These are phyloP conservation scores for Bovichtus variegatus DNA, from an alignment of 2,797 vertebrate genomes.

Conservation along the genomic window DNA sequence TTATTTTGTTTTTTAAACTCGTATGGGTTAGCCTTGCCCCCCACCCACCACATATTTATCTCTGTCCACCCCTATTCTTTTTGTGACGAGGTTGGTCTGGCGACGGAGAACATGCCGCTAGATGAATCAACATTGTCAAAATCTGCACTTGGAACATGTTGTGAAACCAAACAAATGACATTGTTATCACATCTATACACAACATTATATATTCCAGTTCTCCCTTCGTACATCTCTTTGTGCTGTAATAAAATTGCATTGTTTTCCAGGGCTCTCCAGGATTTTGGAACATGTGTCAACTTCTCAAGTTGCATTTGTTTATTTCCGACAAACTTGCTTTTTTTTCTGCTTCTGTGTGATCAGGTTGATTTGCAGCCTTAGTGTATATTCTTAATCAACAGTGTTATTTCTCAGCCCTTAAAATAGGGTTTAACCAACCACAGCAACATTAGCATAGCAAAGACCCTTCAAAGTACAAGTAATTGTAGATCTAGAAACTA, in stretches of 20 bases:
- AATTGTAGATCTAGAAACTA: constrained; percentile 62
- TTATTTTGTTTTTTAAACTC: constrained; percentile 8
- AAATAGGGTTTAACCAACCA: constrained; percentile 70
- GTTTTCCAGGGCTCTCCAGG: constrained; percentile 72
- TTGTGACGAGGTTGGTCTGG: constrained; percentile 30
- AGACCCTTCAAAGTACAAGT: constrained; percentile 59
- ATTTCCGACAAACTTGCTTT: constrained; percentile 38
- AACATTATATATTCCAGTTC: constrained; percentile 54
- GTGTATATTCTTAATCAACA: constrained; percentile 58
- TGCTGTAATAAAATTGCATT: constrained; percentile 37
- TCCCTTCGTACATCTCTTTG: constrained; percentile 56
- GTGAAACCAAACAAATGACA: constrained; percentile 44
- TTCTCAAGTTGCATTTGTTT: constrained; percentile 44
- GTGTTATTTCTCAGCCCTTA: constrained; percentile 68
- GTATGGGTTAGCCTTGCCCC: background rate
- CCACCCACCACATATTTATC: constrained; percentile 12
- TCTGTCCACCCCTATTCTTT: background rate
- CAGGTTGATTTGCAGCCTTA: constrained; percentile 50
- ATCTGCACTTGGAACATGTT: constrained; percentile 36
- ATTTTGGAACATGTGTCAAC: constrained; percentile 33
- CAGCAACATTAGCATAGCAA: constrained; percentile 52
- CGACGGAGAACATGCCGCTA: constrained; percentile 39
- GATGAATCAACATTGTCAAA: constrained; percentile 25
- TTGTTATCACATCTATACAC: constrained; percentile 18
- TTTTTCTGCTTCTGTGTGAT: constrained; percentile 46